Evolutionary conservation across 2,113 vertebrate genomes (phyloP).

Genomic region (Nymphicus hollandicus): DNA sequence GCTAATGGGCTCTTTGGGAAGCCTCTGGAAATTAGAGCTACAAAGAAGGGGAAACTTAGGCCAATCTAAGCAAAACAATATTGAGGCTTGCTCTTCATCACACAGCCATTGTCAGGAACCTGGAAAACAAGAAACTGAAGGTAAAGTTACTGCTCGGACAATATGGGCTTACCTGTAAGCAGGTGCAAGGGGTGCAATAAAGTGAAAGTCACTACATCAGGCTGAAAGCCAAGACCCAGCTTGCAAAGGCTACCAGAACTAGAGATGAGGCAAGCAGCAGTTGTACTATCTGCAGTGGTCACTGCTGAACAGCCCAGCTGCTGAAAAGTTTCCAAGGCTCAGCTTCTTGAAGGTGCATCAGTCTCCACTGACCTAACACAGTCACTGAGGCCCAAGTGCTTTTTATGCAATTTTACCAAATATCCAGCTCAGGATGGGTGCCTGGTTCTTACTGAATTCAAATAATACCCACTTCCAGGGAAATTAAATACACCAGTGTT

Average conservation of each 20-base stretch:
- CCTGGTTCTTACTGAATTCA: neutral
- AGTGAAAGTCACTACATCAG: neutral
- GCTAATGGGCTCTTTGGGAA: neutral
- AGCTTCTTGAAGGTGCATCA: neutral
- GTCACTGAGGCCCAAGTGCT: neutral
- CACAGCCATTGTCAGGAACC: neutral
- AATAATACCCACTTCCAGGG: neutral
- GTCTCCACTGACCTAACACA: neutral
- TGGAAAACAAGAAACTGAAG: neutral
- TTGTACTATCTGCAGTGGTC: neutral
- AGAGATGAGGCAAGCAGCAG: neutral
- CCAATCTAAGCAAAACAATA: neutral
- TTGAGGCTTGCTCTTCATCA: fast-evolving
- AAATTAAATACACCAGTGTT: neutral
- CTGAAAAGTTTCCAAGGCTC: neutral
- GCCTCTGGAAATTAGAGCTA: neutral
- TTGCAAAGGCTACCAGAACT: neutral
- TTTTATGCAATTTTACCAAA: neutral
- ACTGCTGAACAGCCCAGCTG: neutral
- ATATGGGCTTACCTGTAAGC: neutral
- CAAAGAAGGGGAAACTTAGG: neutral
- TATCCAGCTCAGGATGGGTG: neutral
- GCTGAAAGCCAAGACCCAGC: neutral
- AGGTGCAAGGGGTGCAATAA: neutral
- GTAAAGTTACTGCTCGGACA: neutral